These are phyloP conservation scores for Notolepis coatsorum DNA, from an alignment of 2,797 vertebrate species.

Conservation along the genomic window DNA sequence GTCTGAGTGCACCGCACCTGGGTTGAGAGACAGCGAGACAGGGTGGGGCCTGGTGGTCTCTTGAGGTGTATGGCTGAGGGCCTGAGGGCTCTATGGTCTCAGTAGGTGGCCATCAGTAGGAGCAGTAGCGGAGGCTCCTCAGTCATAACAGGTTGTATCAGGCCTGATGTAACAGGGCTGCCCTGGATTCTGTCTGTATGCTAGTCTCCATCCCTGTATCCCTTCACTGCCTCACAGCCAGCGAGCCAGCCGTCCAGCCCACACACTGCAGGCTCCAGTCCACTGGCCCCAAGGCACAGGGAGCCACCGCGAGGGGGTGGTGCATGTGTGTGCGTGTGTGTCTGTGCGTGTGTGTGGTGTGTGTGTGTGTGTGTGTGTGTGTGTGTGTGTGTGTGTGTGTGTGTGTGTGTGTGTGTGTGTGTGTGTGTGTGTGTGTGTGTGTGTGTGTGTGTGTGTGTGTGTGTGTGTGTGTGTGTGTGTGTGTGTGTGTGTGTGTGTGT, in stretches of 20 bases:
- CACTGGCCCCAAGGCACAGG: conserved; percentile 75
- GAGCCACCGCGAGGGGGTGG: conserved; percentile 73
- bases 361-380: background rate
- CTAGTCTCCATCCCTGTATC: conserved; percentile 34
- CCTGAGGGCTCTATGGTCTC: conserved; percentile 13
- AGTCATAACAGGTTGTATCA: too few relatives aligned
- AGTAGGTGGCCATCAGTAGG: conserved; percentile 16
- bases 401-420: conserved; percentile 54
- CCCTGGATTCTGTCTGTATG: conserved; percentile 70
- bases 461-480: background rate
- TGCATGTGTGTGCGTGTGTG: conserved; percentile 38
- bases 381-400: background rate
- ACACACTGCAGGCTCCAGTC: conserved; percentile 78
- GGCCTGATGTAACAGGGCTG: conserved; percentile 74
- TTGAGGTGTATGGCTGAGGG: background rate
- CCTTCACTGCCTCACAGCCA: conserved; percentile 56
- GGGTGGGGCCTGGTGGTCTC: conserved; percentile 11
- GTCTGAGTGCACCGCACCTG: conserved; percentile 37
- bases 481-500: conserved; percentile 54
- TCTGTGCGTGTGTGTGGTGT: background rate
- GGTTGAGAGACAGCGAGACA: conserved; percentile 23
- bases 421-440: conserved; percentile 61
- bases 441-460: conserved; percentile 31
- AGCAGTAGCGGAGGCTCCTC: conserved; percentile 36
- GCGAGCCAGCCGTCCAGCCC: conserved; percentile 69